phyloP scores from a whole-genome alignment of 2,888 invertebrate genomes.

The Nymphalis c-album region DNA sequence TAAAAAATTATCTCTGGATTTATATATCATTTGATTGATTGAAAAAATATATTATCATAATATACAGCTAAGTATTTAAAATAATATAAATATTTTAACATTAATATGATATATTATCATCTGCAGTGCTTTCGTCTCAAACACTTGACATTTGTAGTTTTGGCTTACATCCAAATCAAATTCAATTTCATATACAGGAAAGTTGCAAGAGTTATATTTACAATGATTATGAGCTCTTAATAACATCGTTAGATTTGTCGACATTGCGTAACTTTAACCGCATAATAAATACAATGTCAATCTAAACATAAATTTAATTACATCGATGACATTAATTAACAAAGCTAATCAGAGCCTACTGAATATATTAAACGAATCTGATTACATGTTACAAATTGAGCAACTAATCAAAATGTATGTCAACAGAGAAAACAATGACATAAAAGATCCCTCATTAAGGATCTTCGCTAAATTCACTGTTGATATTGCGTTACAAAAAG shows the following conservation, averaged over 20 bases:
- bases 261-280: constrained; percentile 13
- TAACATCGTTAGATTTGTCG: constrained; percentile 3
- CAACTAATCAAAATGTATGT: constrained; percentile 15
- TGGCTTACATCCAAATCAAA: constrained; percentile 22
- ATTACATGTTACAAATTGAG: constrained; percentile 22
- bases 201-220: constrained; percentile 15
- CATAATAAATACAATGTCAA: constrained; percentile 21
- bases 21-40: too few species aligned
- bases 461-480: background rate
- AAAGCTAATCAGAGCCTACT: constrained; percentile 20
- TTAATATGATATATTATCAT: constrained; percentile 4
- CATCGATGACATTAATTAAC: constrained; percentile 20
- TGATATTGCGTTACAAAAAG: background rate
- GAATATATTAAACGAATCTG: constrained; percentile 28
- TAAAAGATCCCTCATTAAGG: background rate
- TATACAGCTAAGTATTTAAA: background rate
- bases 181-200: constrained; percentile 22
- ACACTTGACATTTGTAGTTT: constrained; percentile 14
- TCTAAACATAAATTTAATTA: constrained; percentile 23
- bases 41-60: background rate
- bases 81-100: background rate
- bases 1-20: too few species aligned
- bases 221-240: constrained; percentile 18
- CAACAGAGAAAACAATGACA: constrained; percentile 6
- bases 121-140: constrained; percentile 7